phyloP scores from a whole-genome alignment of 1,140 invertebrate species.

The Cotesia chilonis region DNA sequence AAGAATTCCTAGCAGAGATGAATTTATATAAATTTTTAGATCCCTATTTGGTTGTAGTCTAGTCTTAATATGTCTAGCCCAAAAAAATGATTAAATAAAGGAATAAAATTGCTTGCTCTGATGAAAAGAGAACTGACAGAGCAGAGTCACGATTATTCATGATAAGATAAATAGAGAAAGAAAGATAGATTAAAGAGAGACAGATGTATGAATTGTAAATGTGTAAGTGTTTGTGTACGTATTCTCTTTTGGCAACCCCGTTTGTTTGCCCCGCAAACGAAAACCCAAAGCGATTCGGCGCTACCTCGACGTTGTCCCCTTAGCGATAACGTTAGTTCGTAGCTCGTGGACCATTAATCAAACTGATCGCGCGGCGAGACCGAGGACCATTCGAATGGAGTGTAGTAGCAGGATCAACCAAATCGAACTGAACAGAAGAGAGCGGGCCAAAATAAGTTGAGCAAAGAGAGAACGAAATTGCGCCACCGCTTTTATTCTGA shows the following conservation, averaged over 20 bases:
- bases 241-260: constrained; percentile 38
- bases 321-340: constrained; percentile 49
- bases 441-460: constrained; percentile 10
- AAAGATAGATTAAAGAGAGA: neutral
- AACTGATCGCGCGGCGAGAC: constrained; percentile 40
- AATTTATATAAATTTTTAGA: too few species aligned
- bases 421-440: constrained; percentile 32
- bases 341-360: constrained; percentile 45
- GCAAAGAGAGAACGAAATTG: constrained; percentile 30
- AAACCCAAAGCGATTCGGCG: constrained; percentile 41
- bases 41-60: too few species aligned
- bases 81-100: neutral
- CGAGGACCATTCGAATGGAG: too few species aligned
- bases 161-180: constrained; percentile 38
- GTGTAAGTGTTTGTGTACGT: neutral
- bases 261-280: constrained; percentile 49
- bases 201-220: neutral
- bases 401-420: constrained; percentile 35
- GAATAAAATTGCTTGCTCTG: neutral
- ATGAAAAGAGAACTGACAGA: constrained; percentile 22
- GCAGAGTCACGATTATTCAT: constrained; percentile 51
- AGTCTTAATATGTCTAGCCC: too few species aligned
- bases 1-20: too few species aligned
- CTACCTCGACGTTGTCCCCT: constrained; percentile 39
- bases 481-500: constrained; percentile 1